Conservation (phyloP, 2,888 invertebrate species). For the Eudemis profundana region DNA sequence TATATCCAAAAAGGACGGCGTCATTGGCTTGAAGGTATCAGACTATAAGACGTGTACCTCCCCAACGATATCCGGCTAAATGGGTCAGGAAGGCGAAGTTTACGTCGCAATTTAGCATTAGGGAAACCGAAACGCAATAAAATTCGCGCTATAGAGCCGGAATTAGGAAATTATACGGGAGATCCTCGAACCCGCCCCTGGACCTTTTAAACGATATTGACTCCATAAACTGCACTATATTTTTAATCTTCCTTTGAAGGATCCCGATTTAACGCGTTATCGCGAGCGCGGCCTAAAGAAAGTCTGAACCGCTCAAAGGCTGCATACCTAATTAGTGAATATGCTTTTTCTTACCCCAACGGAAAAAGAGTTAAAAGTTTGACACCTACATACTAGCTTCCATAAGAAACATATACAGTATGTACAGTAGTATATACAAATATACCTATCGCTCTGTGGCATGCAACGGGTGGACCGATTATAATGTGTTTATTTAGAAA, state of each 20-base stretch:
- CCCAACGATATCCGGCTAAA: constrained; percentile 77
- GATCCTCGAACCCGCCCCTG: constrained; percentile 52
- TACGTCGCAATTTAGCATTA: constrained; percentile 75
- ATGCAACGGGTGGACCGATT: too few species aligned
- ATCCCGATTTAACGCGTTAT: not conserved
- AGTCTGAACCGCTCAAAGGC: too few species aligned
- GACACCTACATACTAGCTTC: too few species aligned
- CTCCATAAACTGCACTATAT: constrained; percentile 21
- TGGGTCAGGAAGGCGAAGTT: constrained; percentile 85
- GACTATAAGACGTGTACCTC: constrained; percentile 73
- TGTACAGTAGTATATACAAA: too few species aligned
- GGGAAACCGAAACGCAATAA: constrained; percentile 78
- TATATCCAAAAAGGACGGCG: constrained; percentile 62
- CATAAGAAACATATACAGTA: too few species aligned
- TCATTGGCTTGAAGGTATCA: constrained; percentile 62
- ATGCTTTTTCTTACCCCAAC: too few species aligned
- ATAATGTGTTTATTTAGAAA: too few species aligned
- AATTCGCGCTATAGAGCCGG: constrained; percentile 68
- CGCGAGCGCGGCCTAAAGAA: not conserved
- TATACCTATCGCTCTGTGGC: too few species aligned
- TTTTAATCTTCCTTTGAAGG: constrained; percentile 11
- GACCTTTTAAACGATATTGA: constrained; percentile 48
- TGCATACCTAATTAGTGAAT: too few species aligned
- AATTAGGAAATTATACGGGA: constrained; percentile 76
- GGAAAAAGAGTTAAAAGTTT: too few species aligned